Evolutionary conservation across 2,888 invertebrate genomes (phyloP).

Genomic region (Yponomeuta evonymella): DNA sequence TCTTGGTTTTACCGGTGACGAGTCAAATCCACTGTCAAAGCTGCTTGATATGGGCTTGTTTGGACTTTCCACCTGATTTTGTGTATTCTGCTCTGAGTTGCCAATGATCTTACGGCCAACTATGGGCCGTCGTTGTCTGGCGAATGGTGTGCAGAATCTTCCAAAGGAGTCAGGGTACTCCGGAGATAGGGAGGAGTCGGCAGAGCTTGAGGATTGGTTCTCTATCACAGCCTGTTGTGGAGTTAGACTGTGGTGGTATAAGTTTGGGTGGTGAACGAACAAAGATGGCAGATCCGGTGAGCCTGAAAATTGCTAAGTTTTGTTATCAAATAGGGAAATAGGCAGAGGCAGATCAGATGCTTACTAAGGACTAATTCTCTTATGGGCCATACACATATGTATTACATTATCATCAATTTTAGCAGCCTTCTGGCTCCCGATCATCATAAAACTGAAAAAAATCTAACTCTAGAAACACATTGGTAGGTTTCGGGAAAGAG

Average conservation of each 20-base stretch:
- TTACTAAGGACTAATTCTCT: no score
- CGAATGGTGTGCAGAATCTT: constrained; percentile 11
- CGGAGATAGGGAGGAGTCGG: constrained; percentile 59
- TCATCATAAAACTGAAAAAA: no score
- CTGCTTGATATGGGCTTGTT: background rate
- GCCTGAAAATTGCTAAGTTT: constrained; percentile 31
- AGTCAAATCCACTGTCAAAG: constrained; percentile 8
- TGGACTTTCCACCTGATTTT: background rate
- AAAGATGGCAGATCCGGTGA: constrained; percentile 14
- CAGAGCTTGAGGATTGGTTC: constrained; percentile 54
- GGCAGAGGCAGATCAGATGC: no score
- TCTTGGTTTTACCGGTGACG: constrained; percentile 9
- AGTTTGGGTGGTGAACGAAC: constrained; percentile 23
- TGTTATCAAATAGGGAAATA: constrained; percentile 17
- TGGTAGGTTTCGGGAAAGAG: no score
- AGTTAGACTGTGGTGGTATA: constrained; percentile 27
- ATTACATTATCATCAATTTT: no score
- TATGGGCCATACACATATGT: no score
- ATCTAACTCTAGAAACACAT: no score
- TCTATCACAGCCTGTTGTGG: constrained; percentile 33
- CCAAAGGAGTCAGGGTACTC: constrained; percentile 27
- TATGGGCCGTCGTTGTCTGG: constrained; percentile 43
- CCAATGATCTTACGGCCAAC: constrained; percentile 45
- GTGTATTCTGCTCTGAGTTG: background rate
- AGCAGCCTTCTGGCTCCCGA: no score